These are phyloP conservation scores for Podiceps cristatus DNA, from an alignment of 2,113 vertebrate genomes.

Conservation along the genomic window DNA sequence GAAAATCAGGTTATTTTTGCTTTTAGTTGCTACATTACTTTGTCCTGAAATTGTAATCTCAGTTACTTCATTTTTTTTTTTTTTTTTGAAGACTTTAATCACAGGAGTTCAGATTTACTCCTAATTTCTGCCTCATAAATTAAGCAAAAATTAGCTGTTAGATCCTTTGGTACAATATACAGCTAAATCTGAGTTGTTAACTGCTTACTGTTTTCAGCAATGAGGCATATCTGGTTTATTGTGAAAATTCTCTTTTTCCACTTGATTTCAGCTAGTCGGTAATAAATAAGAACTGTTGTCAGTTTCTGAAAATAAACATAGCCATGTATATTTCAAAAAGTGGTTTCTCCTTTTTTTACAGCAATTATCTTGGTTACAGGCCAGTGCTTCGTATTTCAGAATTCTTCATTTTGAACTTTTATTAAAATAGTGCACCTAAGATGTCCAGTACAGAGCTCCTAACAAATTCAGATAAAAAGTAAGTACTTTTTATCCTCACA, in stretches of 20 bases:
- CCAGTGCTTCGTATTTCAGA: not conserved
- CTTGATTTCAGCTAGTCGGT: not conserved
- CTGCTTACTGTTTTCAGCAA: not conserved
- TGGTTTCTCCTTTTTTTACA: not conserved
- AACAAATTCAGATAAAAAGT: conserved; percentile 5
- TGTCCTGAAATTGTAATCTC: not conserved
- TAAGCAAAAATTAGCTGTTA: not conserved
- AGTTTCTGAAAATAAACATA: not conserved
- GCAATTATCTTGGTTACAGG: not conserved
- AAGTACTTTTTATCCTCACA: not conserved
- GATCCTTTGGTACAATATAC: not conserved
- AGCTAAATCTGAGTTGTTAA: not conserved
- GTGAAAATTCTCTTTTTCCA: not conserved
- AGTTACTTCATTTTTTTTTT: not conserved
- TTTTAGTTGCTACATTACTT: not conserved
- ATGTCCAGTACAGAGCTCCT: conserved; percentile 30
- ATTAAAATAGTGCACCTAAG: not conserved
- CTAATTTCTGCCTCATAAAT: not conserved
- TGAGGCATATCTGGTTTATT: not conserved
- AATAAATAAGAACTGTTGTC: not conserved
- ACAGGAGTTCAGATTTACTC: not conserved
- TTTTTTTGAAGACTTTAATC: not conserved
- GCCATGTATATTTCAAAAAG: not conserved
- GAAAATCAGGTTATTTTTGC: not conserved
- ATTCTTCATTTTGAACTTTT: not conserved